Conservation (phyloP, 2,113 vertebrate genomes). For the Columbina picui region DNA sequence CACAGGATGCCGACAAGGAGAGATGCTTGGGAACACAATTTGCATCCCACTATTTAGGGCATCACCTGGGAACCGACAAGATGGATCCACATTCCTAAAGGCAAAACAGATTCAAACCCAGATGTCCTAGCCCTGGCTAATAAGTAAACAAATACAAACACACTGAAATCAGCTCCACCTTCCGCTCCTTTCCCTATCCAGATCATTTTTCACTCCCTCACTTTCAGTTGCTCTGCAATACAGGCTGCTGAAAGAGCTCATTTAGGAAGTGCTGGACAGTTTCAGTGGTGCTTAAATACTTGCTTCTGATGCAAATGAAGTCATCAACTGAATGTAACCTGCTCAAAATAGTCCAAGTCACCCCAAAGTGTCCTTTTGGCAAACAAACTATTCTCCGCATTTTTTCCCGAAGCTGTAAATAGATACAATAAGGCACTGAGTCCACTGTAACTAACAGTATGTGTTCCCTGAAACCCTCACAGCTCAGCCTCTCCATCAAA, state of each 20-base stretch:
- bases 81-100: background rate
- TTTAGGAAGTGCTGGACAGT: background rate
- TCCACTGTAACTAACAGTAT: background rate
- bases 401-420: conserved; percentile 39
- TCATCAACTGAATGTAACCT: conserved; percentile 8
- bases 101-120: background rate
- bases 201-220: background rate
- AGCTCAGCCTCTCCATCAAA: background rate
- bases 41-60: background rate
- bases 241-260: background rate
- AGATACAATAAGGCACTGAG: conserved; percentile 15
- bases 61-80: background rate
- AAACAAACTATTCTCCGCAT: background rate
- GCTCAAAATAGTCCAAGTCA: background rate
- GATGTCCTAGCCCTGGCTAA: background rate
- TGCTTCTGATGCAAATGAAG: background rate
- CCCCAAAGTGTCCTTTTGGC: conserved; percentile 11
- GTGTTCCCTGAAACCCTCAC: background rate
- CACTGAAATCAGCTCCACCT: background rate
- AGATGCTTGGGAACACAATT: background rate
- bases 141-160: background rate
- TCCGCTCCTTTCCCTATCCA: background rate
- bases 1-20: background rate
- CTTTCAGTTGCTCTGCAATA: background rate
- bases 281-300: background rate